Conservation (phyloP, 2,113 vertebrate genomes). For the Todiramphus chloris region DNA sequence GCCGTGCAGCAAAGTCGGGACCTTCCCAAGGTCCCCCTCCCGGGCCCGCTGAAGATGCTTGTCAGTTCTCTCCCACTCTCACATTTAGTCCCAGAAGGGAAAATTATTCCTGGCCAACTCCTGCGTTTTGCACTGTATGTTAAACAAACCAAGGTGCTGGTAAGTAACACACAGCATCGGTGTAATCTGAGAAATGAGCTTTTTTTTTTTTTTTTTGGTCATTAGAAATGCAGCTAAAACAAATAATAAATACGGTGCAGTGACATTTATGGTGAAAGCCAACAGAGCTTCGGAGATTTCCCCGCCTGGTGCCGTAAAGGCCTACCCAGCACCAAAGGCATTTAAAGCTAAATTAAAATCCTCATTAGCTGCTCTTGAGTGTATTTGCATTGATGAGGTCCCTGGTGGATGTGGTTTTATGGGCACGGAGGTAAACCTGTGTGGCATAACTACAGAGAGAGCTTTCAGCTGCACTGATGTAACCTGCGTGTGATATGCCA, state of each 20-base stretch:
- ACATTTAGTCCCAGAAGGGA: not conserved
- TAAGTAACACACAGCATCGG: conserved; percentile 15
- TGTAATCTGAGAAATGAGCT: conserved; percentile 49
- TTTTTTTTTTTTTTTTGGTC: not conserved
- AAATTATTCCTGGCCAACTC: conserved; percentile 47
- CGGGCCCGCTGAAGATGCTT: not conserved
- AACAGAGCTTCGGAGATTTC: conserved; percentile 28
- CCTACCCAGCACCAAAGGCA: conserved; percentile 48
- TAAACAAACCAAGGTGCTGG: conserved; percentile 49
- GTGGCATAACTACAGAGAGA: conserved; percentile 48
- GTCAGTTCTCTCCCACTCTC: not conserved
- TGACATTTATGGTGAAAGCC: conserved; percentile 69
- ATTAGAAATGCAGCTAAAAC: conserved; percentile 60
- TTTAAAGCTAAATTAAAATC: conserved; percentile 61
- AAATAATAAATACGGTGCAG: conserved; percentile 58
- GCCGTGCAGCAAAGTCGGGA: not conserved
- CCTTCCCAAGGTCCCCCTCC: not conserved
- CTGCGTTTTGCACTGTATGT: not conserved
- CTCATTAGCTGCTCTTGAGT: conserved; percentile 47
- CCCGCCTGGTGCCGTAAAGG: conserved; percentile 58
- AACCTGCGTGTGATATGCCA: not conserved
- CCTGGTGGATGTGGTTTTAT: conserved; percentile 52
- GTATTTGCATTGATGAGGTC: conserved; percentile 58
- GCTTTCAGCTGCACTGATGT: conserved; percentile 62
- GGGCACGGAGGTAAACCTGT: conserved; percentile 56